Percentiles rank a stretch among this genome's conserved stretches.
Conservation (phyloP, 2,797 vertebrate species). For the Anabas testudineus region DNA sequence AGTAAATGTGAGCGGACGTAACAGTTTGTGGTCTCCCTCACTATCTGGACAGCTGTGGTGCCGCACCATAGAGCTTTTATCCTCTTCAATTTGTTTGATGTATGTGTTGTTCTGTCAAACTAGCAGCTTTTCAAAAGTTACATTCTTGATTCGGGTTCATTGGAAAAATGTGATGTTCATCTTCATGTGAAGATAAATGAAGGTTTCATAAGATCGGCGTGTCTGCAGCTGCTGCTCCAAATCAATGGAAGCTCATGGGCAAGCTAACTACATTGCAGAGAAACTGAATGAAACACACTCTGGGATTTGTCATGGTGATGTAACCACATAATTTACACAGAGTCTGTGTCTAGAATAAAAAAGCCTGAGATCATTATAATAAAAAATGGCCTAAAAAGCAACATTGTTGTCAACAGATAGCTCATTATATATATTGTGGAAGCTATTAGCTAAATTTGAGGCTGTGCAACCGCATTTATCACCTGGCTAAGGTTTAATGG, state of each 20-base stretch:
- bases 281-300: slow-evolving; percentile 31
- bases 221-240: slow-evolving; percentile 23
- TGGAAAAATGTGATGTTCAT: slow-evolving; percentile 24
- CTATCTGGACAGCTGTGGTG: slow-evolving; percentile 68
- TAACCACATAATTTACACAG: neutral
- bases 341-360: neutral
- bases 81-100: slow-evolving; percentile 65
- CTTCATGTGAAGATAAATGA: slow-evolving; percentile 12
- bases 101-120: slow-evolving; percentile 61
- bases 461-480: neutral
- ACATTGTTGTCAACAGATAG: neutral
- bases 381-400: slow-evolving; percentile 2
- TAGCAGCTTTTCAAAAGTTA: slow-evolving; percentile 31
- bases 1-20: slow-evolving; percentile 75
- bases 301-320: slow-evolving; percentile 15
- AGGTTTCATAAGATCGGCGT: slow-evolving; percentile 18
- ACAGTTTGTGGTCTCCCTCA: slow-evolving; percentile 73
- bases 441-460: neutral
- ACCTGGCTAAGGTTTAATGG: neutral
- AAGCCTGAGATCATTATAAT: neutral
- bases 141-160: slow-evolving; percentile 10
- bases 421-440: neutral
- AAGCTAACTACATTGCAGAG: neutral
- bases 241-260: slow-evolving; percentile 34
- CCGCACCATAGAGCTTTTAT: slow-evolving; percentile 55